Conservation (phyloP, 2,888 invertebrate species). For the Tipula helvola region DNA sequence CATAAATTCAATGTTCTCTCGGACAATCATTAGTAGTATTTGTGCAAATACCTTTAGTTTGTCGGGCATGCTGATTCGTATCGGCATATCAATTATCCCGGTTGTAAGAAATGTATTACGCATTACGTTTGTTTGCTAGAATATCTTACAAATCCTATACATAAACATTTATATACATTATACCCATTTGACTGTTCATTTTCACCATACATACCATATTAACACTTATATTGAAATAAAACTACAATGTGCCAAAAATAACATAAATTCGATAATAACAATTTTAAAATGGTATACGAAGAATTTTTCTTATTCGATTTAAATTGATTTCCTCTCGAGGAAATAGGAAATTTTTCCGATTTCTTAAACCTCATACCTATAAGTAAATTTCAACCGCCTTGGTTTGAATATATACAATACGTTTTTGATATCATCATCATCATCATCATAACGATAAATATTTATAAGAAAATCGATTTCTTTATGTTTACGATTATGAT, state of each 20-base stretch:
- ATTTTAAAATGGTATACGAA: not conserved
- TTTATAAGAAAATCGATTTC: not conserved
- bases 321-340: not conserved
- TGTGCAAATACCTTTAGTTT: too few relatives aligned
- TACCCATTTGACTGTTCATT: not conserved
- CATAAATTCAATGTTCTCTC: too few relatives aligned
- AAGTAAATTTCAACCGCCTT: not conserved
- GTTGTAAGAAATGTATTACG: too few relatives aligned
- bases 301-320: not conserved
- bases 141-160: too few relatives aligned
- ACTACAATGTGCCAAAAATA: not conserved
- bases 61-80: too few relatives aligned
- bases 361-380: not conserved
- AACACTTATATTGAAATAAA: not conserved
- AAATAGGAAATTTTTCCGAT: not conserved
- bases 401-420: not conserved
- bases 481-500: not conserved
- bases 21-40: too few relatives aligned
- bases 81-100: too few relatives aligned
- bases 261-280: not conserved
- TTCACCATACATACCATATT: not conserved
- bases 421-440: not conserved
- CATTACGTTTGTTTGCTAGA: too few relatives aligned
- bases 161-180: too few relatives aligned
- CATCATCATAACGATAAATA: not conserved